Conservation (phyloP, 1,140 invertebrate genomes). For the Halyomorpha halys region DNA sequence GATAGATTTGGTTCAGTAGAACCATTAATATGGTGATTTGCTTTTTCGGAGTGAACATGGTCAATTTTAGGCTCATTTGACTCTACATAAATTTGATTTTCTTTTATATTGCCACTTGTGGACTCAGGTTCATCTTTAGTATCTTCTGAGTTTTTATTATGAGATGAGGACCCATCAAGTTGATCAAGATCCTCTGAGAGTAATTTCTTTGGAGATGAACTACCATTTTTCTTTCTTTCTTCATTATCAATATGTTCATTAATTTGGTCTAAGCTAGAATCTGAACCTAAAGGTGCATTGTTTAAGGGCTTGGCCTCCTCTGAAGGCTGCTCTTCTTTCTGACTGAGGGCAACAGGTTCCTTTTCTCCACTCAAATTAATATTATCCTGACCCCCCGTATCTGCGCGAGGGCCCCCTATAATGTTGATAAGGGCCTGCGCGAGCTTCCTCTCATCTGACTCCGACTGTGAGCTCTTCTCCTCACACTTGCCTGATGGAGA, state of each 20-base stretch:
- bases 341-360: neutral
- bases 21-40: too few relatives aligned
- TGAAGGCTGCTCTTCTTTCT: neutral
- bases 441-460: conserved; percentile 8
- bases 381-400: neutral
- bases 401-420: neutral
- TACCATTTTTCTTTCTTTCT: neutral
- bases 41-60: too few relatives aligned
- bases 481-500: conserved; percentile 12
- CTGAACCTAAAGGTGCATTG: neutral
- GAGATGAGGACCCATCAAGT: too few relatives aligned
- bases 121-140: too few relatives aligned
- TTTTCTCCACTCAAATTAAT: neutral
- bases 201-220: too few relatives aligned
- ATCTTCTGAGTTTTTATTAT: too few relatives aligned
- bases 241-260: neutral
- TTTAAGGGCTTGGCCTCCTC: neutral
- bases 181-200: too few relatives aligned
- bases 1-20: too few relatives aligned
- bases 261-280: neutral
- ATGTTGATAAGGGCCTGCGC: conserved; percentile 12
- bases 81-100: too few relatives aligned
- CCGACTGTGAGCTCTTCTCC: neutral
- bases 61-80: too few relatives aligned
- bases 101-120: too few relatives aligned